phyloP scores from a whole-genome alignment of 2,797 vertebrate species.

The Gadopsis marmoratus region DNA sequence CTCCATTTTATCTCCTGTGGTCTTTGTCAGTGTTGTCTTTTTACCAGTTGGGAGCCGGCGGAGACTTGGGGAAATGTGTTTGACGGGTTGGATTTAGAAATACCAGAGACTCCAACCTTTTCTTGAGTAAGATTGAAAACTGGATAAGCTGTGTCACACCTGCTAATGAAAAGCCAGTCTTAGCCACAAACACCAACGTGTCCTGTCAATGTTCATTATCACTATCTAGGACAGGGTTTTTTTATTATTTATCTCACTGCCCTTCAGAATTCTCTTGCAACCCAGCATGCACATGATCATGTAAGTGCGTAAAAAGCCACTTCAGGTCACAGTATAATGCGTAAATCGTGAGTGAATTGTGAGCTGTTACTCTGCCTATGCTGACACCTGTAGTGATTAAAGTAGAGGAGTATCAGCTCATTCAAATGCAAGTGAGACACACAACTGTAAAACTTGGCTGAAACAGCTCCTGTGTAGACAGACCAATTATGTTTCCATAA shows the following conservation, averaged over 20 bases:
- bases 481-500: neutral
- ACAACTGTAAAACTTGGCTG: neutral
- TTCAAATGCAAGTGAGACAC: neutral
- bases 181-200: neutral
- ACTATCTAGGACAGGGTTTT: neutral
- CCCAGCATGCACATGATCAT: neutral
- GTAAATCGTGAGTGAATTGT: neutral
- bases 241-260: neutral
- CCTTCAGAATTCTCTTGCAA: neutral
- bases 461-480: neutral
- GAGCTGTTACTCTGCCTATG: neutral
- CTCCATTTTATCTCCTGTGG: constrained; percentile 86
- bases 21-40: constrained; percentile 86
- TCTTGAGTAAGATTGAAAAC: constrained; percentile 41
- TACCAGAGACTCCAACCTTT: constrained; percentile 44
- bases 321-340: neutral
- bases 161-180: constrained; percentile 31
- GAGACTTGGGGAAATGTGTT: constrained; percentile 67
- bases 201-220: constrained; percentile 9
- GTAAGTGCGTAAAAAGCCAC: neutral
- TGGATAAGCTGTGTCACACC: constrained; percentile 34
- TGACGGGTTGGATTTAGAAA: constrained; percentile 66
- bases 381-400: neutral
- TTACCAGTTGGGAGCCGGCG: constrained; percentile 81
- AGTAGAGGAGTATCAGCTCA: neutral